Evolutionary conservation across 2,888 invertebrate genomes (phyloP), one percentile per base, ranked within the genome.

Genomic region (Hyposoter dolosus): DNA sequence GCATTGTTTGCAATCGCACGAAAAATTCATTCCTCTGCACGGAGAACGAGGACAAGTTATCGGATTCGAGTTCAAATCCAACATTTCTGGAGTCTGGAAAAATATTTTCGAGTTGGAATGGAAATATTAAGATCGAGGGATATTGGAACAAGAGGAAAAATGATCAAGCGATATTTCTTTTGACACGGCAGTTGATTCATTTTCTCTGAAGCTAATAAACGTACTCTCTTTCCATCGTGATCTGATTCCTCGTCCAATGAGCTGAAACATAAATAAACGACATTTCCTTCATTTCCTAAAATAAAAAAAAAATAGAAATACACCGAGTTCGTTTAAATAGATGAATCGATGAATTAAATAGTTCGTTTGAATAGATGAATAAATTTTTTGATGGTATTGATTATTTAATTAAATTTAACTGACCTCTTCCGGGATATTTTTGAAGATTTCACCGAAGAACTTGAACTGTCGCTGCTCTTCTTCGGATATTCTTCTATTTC

Each of bases 401-500:
- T 10, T 32, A 47, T 50, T 32, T 19, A 12, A 66, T n/a, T 43
- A 43, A 50, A 72, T 17, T 56, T 5, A 32, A 80, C 85, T 75
- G 66, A 82, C 85, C 85, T 83, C 40, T 60, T 77, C 50, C 19
- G 43, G 19, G 83, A 83, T 50, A 19, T 65, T 80, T 77, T 77
- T 40, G 43, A 17, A 28, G 68, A 78, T 68, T 60, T 56, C 3
- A 45, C 68, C n/a, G 74, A 50, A 1, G 74, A 82, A 43, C 7
- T 32, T 3, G 7, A 43, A 15, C 45, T 63, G 69, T 47, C 40
- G 56, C 50, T 40, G 10, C 60, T n/a, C 15, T 28, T 32, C 50
- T 45, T n/a, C 47, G 35, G 35, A 68, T 63, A 63, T 74, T 78
- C 68, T 40, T 40, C 19, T 19, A 45, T 35, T 68, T 77, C 68